Conservation (phyloP, 1,140 invertebrate species). For the Arion vulgaris region DNA sequence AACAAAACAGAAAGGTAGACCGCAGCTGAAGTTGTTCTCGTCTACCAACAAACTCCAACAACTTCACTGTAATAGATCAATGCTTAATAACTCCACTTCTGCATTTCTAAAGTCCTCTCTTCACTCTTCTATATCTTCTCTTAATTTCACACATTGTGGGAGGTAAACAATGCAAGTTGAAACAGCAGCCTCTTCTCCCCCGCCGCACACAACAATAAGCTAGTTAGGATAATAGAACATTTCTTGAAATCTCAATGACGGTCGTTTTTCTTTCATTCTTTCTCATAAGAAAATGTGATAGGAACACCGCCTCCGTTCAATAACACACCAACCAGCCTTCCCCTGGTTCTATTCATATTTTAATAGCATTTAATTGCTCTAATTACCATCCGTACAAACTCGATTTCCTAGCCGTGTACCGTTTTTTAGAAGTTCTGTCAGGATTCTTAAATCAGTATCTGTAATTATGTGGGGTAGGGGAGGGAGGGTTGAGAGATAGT, state of each 20-base stretch:
- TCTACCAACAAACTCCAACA: not conserved
- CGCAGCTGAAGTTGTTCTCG: not conserved
- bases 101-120: not conserved
- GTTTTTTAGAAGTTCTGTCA: not conserved
- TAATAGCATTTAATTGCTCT: conserved; percentile 2
- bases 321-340: not conserved
- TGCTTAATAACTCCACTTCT: not conserved
- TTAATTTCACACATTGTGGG: not conserved
- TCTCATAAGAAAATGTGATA: not conserved
- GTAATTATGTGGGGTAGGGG: not conserved
- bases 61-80: not conserved
- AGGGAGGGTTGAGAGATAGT: too few species aligned
- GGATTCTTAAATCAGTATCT: not conserved
- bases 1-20: not conserved
- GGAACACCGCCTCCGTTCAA: not conserved
- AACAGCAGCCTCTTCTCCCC: not conserved
- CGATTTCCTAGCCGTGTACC: not conserved
- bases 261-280: not conserved
- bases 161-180: not conserved
- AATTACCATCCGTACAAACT: not conserved
- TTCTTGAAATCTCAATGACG: not conserved
- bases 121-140: not conserved
- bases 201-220: not conserved
- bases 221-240: not conserved
- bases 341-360: not conserved